These are phyloP conservation scores for Pachycephala philippinensis DNA, from an alignment of 2,113 vertebrate genomes.

Conservation along the genomic window DNA sequence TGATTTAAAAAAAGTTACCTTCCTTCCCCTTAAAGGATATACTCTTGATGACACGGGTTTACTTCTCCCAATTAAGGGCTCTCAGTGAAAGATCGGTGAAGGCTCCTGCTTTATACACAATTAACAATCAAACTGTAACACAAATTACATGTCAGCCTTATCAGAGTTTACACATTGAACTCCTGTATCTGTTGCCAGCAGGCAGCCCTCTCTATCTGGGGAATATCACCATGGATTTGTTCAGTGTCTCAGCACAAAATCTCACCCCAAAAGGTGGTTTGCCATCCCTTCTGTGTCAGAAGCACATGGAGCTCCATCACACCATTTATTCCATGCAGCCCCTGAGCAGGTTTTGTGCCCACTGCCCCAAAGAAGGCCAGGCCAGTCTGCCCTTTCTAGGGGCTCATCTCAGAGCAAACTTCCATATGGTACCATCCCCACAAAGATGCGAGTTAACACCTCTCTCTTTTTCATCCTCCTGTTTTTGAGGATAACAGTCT, in stretches of 20 bases:
- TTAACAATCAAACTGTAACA: conserved; percentile 76
- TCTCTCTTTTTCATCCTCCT: not conserved
- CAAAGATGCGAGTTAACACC: not conserved
- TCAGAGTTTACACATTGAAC: conserved; percentile 80
- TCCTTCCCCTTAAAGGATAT: not conserved
- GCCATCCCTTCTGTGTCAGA: not conserved
- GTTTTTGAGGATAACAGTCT: not conserved
- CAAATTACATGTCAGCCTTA: conserved; percentile 78
- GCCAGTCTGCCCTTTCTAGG: not conserved
- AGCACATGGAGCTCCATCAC: not conserved
- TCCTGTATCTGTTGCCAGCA: conserved; percentile 76
- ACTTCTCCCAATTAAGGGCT: conserved; percentile 53
- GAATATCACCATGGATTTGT: conserved; percentile 71
- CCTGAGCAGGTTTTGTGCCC: not conserved
- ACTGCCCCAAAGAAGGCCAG: not conserved
- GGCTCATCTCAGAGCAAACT: not conserved
- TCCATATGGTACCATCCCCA: not conserved
- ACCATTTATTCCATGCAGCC: not conserved
- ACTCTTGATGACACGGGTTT: conserved; percentile 38
- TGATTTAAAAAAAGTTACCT: not conserved
- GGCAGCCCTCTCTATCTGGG: conserved; percentile 62
- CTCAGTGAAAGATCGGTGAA: conserved; percentile 55
- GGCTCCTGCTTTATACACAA: conserved; percentile 70
- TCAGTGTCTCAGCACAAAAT: conserved; percentile 55
- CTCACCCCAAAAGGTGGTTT: conserved; percentile 37